phyloP scores from a whole-genome alignment of 2,888 invertebrate genomes.

The Labia minor region DNA sequence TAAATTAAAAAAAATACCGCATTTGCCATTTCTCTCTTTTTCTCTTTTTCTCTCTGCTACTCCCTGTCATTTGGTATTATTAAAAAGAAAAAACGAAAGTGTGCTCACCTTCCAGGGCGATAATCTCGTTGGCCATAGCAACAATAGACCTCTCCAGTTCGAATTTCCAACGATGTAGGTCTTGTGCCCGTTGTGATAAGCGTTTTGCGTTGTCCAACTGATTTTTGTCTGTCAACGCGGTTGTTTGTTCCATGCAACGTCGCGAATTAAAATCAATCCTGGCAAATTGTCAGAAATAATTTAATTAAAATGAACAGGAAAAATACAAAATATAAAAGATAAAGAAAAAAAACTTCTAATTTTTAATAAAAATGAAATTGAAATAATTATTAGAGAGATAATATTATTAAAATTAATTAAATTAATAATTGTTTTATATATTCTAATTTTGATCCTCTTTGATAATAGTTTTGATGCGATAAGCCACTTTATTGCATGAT shows the following conservation, averaged over 20 bases:
- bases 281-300: neutral
- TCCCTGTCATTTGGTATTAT: too few species aligned
- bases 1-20: too few species aligned
- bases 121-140: conserved; percentile 59
- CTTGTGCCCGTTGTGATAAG: conserved; percentile 52
- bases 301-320: neutral
- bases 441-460: too few species aligned
- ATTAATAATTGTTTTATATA: too few species aligned
- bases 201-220: conserved; percentile 57
- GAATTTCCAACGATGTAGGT: conserved; percentile 63
- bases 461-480: too few species aligned
- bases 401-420: too few species aligned
- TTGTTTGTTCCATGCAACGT: conserved; percentile 53
- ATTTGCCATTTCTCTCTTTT: too few species aligned
- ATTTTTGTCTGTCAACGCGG: conserved; percentile 53
- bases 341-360: conserved; percentile 9
- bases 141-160: conserved; percentile 59
- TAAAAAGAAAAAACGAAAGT: too few species aligned
- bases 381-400: too few species aligned
- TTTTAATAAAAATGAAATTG: conserved; percentile 14
- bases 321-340: neutral
- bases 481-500: too few species aligned
- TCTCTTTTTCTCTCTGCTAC: too few species aligned
- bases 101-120: conserved; percentile 45
- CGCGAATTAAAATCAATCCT: conserved; percentile 32